Evolutionary conservation across 1,140 invertebrate genomes (phyloP).

Genomic region (Ruditapes philippinarum): DNA sequence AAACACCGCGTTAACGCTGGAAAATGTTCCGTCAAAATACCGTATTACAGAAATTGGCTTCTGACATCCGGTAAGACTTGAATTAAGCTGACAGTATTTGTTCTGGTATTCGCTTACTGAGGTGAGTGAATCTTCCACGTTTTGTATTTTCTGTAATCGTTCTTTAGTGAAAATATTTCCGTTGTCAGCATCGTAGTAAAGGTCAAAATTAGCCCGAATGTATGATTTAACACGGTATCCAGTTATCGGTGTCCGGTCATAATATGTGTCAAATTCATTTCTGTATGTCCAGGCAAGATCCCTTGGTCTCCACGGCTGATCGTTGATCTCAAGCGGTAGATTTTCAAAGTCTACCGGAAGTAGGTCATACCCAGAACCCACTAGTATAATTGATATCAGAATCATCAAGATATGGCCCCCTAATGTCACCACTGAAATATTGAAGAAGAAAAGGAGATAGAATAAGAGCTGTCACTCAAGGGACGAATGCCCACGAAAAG

Average conservation of each 20-base stretch:
- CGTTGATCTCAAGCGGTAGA: slow-evolving; percentile 71
- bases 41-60: slow-evolving; percentile 64
- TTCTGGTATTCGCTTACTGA: slow-evolving; percentile 47
- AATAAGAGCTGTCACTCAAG: too few relatives aligned
- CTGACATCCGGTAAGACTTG: slow-evolving; percentile 26
- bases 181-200: slow-evolving; percentile 53
- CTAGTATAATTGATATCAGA: slow-evolving; percentile 70
- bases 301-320: slow-evolving; percentile 64
- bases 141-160: slow-evolving; percentile 58
- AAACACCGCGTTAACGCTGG: slow-evolving; percentile 57
- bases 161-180: slow-evolving; percentile 69
- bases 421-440: slow-evolving; percentile 67
- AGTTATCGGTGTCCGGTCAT: slow-evolving; percentile 30
- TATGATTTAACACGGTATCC: slow-evolving; percentile 35
- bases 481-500: too few relatives aligned
- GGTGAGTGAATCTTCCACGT: slow-evolving; percentile 63
- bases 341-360: slow-evolving; percentile 73
- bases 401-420: slow-evolving; percentile 60
- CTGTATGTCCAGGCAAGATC: slow-evolving; percentile 67
- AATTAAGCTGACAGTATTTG: slow-evolving; percentile 64
- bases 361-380: slow-evolving; percentile 71
- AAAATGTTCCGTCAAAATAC: slow-evolving; percentile 72
- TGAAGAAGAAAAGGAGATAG: too few relatives aligned
- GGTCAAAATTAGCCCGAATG: slow-evolving; percentile 24
- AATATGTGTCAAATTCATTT: slow-evolving; percentile 2